These are phyloP conservation scores for Polylopha cassiicola DNA, from an alignment of 2,888 invertebrate species.

Conservation along the genomic window DNA sequence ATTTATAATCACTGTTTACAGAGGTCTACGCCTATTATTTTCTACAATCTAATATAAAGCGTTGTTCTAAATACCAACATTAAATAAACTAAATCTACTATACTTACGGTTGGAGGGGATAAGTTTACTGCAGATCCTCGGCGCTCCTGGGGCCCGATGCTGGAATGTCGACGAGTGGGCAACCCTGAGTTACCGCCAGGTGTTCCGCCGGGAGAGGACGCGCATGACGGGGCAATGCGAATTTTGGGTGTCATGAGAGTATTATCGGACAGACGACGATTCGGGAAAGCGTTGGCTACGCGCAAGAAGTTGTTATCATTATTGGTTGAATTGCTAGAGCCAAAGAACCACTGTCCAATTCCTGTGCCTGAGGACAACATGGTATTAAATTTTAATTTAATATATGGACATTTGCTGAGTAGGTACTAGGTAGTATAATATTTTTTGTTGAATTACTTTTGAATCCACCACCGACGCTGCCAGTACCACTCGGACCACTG, in stretches of 20 bases:
- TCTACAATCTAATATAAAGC: conserved; percentile 15
- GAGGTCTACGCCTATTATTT: conserved; percentile 8
- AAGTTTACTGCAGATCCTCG: conserved; percentile 89
- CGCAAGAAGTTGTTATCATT: conserved; percentile 89
- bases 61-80: conserved; percentile 8
- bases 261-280: conserved; percentile 93
- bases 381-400: not conserved
- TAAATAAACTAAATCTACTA: conserved; percentile 14
- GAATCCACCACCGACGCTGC: conserved; percentile 48
- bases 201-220: conserved; percentile 86
- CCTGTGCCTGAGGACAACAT: conserved; percentile 48
- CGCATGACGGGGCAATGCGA: conserved; percentile 91
- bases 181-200: conserved; percentile 85
- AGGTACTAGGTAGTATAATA: too few species aligned
- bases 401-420: not conserved
- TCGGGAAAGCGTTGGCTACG: conserved; percentile 89
- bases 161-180: conserved; percentile 92
- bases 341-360: conserved; percentile 89
- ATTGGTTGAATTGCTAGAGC: conserved; percentile 88
- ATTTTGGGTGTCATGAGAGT: conserved; percentile 94
- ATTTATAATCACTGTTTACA: not conserved
- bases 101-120: conserved; percentile 92
- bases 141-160: conserved; percentile 93
- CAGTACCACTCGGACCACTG: conserved; percentile 60
- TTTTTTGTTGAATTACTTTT: conserved; percentile 32